Evolutionary conservation across 2,888 invertebrate genomes (phyloP).

Genomic region (Achlya flavicornis): DNA sequence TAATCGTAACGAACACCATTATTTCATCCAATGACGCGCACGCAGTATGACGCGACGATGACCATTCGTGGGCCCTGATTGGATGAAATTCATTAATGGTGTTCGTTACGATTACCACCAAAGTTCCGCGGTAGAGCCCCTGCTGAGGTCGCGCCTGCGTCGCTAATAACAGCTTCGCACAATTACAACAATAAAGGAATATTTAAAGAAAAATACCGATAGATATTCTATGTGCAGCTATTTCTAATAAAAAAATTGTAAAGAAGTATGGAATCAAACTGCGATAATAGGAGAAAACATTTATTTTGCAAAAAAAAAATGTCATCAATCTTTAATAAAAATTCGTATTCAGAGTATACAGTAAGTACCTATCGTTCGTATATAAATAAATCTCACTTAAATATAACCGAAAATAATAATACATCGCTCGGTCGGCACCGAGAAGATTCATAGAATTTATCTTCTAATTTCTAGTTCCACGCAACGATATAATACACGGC

Average conservation of each 20-base stretch:
- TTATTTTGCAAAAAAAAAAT: conserved; percentile 78
- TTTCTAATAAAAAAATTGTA: not conserved
- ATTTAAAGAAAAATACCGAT: no score
- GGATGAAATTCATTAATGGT: no score
- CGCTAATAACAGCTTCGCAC: no score
- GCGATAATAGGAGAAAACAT: conserved; percentile 72
- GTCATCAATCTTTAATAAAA: conserved; percentile 73
- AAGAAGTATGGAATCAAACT: conserved; percentile 18
- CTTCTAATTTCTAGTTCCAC: conserved; percentile 55
- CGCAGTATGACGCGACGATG: no score
- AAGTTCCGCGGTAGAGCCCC: no score
- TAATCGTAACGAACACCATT: no score
- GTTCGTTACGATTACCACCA: no score
- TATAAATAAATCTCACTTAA: conserved; percentile 84
- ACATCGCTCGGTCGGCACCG: conserved; percentile 80
- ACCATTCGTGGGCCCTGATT: no score
- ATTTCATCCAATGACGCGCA: no score
- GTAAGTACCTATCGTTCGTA: conserved; percentile 80
- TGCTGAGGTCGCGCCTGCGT: no score
- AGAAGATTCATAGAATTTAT: conserved; percentile 70
- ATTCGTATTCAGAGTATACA: conserved; percentile 81
- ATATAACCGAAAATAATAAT: conserved; percentile 78
- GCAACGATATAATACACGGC: conserved; percentile 65
- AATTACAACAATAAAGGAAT: no score
- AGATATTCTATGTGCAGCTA: no score